phyloP scores from a whole-genome alignment of 1,140 invertebrate species.

The Ectropis grisescens region DNA sequence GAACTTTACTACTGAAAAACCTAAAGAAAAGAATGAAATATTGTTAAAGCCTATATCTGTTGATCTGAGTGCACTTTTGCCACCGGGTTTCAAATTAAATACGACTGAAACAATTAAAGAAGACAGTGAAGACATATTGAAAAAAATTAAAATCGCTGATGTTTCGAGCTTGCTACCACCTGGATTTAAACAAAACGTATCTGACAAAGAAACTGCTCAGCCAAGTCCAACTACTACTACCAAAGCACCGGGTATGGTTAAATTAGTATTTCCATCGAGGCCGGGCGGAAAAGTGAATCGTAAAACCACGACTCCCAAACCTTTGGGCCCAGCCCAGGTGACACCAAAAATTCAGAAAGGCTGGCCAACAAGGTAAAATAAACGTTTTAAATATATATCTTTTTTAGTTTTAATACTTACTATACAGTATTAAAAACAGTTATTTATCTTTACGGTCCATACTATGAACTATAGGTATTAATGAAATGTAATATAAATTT shows the following conservation, averaged over 20 bases:
- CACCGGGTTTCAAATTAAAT: slow-evolving; percentile 71
- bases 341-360: slow-evolving; percentile 82
- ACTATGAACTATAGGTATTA: no score
- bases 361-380: slow-evolving; percentile 81
- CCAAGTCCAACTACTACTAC: slow-evolving; percentile 37
- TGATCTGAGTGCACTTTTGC: slow-evolving; percentile 74
- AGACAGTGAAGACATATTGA: slow-evolving; percentile 29
- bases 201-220: slow-evolving; percentile 24
- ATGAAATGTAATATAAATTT: slow-evolving; percentile 7
- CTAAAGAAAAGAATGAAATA: slow-evolving; percentile 42
- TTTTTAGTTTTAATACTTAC: slow-evolving; percentile 7
- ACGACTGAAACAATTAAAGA: slow-evolving; percentile 32
- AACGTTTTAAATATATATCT: slow-evolving; percentile 14
- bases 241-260: slow-evolving; percentile 69
- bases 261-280: slow-evolving; percentile 84
- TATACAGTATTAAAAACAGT: slow-evolving; percentile 1
- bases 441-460: no score
- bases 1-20: slow-evolving; percentile 70
- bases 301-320: slow-evolving; percentile 73
- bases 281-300: slow-evolving; percentile 77
- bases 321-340: slow-evolving; percentile 55
- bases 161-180: slow-evolving; percentile 72
- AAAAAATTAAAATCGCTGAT: slow-evolving; percentile 68
- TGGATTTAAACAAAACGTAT: slow-evolving; percentile 68
- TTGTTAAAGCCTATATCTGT: slow-evolving; percentile 64